Conservation (phyloP, 2,113 vertebrate species). For the Clarias gariepinus region DNA sequence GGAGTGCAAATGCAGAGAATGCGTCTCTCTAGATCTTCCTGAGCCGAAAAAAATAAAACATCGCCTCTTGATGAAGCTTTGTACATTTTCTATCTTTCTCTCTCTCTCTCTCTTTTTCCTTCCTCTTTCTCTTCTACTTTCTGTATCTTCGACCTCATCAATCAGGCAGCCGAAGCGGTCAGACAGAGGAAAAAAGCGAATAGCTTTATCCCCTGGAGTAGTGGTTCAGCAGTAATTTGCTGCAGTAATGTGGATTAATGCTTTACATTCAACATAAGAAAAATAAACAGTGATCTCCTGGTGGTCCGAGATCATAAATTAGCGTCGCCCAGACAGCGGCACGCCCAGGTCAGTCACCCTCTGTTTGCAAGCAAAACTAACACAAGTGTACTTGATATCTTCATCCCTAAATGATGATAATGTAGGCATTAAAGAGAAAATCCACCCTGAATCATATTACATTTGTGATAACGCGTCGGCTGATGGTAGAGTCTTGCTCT, state of each 20-base stretch:
- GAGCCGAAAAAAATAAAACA: neutral
- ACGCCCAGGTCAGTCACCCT: neutral
- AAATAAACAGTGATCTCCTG: constrained; percentile 43
- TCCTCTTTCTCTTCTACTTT: neutral
- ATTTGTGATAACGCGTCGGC: neutral
- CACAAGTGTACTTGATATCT: neutral
- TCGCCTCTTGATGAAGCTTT: neutral
- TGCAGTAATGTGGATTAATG: constrained; percentile 47
- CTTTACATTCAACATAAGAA: constrained; percentile 36
- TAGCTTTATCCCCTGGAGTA: constrained; percentile 33
- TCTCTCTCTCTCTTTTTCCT: neutral
- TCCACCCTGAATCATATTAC: neutral
- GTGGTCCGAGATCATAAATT: constrained; percentile 35
- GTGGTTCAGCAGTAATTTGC: constrained; percentile 41
- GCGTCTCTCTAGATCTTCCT: neutral
- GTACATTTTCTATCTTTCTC: neutral
- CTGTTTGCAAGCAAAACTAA: neutral
- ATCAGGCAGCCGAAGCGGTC: constrained; percentile 16
- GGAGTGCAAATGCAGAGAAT: neutral
- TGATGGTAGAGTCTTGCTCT: neutral
- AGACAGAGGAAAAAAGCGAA: constrained; percentile 19
- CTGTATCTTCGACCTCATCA: neutral
- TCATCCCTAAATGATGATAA: neutral
- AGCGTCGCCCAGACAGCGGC: constrained; percentile 22
- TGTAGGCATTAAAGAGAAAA: neutral